These are phyloP conservation scores for Phocides pigmalion DNA, from an alignment of 1,140 invertebrate genomes.

Conservation along the genomic window DNA sequence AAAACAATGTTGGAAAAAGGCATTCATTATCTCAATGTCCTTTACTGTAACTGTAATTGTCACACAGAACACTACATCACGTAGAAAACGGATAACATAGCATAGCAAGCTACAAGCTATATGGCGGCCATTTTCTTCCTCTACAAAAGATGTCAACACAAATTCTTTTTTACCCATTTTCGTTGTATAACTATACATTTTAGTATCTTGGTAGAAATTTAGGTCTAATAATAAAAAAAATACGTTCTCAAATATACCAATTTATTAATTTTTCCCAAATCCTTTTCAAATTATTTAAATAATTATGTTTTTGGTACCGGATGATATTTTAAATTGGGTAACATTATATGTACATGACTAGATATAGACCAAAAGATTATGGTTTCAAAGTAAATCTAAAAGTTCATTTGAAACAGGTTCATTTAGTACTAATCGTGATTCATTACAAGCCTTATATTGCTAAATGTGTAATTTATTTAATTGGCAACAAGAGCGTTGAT, in stretches of 20 bases:
- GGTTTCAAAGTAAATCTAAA: no score
- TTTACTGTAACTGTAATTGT: conserved; percentile 22
- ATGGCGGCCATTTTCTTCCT: conserved; percentile 72
- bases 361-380: no score
- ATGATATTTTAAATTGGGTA: not conserved
- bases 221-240: not conserved
- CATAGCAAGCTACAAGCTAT: conserved; percentile 36
- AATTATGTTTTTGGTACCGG: not conserved
- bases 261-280: not conserved
- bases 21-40: conserved; percentile 31
- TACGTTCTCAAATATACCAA: not conserved
- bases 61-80: conserved; percentile 53
- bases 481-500: no score
- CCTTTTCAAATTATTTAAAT: not conserved
- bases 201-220: not conserved
- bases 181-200: not conserved
- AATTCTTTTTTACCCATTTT: conserved; percentile 13
- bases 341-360: not conserved
- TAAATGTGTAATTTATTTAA: no score
- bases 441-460: no score
- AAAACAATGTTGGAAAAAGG: conserved; percentile 28
- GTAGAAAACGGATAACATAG: conserved; percentile 45
- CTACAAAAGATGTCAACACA: conserved; percentile 32
- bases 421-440: no score
- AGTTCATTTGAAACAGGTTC: no score